Evolutionary conservation across 2,113 vertebrate genomes (phyloP).

Genomic region (Setophaga kirtlandii): DNA sequence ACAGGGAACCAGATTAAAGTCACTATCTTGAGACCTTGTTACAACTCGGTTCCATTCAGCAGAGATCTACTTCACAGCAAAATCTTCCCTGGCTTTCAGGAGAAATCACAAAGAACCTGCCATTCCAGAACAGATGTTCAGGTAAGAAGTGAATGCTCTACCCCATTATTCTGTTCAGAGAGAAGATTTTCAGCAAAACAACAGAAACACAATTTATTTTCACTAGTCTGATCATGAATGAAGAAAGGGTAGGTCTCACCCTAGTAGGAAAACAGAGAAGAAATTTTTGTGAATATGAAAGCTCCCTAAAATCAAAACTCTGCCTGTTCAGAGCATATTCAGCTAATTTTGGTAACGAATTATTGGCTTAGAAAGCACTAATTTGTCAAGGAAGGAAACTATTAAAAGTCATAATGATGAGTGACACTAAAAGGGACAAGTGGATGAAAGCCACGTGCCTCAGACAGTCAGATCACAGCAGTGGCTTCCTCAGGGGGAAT

Average conservation of each 20-base stretch:
- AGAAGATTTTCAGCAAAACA: background rate
- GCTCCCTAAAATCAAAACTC: background rate
- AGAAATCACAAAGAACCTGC: background rate
- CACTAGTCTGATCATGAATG: background rate
- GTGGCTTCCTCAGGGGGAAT: background rate
- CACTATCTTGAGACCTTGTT: slow-evolving; percentile 17
- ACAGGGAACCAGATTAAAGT: slow-evolving; percentile 30
- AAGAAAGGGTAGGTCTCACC: background rate
- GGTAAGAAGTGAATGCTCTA: background rate
- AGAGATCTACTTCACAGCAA: background rate
- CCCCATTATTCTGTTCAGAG: background rate
- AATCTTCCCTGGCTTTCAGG: background rate
- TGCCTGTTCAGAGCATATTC: background rate
- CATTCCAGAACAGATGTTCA: background rate
- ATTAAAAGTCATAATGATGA: background rate
- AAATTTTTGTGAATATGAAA: background rate
- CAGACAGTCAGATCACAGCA: background rate
- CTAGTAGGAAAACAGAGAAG: background rate
- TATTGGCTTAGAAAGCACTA: background rate
- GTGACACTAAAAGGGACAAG: background rate
- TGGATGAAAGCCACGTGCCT: background rate
- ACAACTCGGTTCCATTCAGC: background rate
- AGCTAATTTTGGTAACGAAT: background rate
- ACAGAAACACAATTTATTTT: background rate
- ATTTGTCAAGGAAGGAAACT: background rate